These are phyloP conservation scores for Rhinichthys osculus DNA, from an alignment of 2,797 vertebrate species.

Conservation along the genomic window DNA sequence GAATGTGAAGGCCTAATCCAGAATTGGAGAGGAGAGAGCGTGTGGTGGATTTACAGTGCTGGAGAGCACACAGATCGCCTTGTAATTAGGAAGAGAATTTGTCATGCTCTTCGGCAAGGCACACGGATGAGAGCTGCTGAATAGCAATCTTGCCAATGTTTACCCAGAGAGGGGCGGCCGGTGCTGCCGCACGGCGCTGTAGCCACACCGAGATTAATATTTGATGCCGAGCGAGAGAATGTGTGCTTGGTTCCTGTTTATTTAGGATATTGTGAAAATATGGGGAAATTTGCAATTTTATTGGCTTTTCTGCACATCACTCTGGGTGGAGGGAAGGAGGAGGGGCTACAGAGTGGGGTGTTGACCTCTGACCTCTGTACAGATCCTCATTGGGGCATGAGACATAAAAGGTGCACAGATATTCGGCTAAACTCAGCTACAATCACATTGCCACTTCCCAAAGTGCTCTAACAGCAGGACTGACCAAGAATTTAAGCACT, in stretches of 20 bases:
- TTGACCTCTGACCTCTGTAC: conserved; percentile 54
- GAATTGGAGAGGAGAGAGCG: conserved; percentile 82
- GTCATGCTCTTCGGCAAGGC: conserved; percentile 87
- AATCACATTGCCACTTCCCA: conserved; percentile 40
- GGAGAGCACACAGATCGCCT: conserved; percentile 87
- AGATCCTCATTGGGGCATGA: conserved; percentile 29
- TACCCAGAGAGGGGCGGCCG: conserved; percentile 85
- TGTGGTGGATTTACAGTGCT: conserved; percentile 87
- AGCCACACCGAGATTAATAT: conserved; percentile 92
- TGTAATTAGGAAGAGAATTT: conserved; percentile 93
- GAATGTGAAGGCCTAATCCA: conserved; percentile 82
- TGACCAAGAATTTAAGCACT: conserved; percentile 4
- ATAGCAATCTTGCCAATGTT: conserved; percentile 89
- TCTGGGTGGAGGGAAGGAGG: conserved; percentile 38
- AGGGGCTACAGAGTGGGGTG: conserved; percentile 20
- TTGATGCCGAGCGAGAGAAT: conserved; percentile 91
- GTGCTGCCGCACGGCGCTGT: conserved; percentile 78
- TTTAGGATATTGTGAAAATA: conserved; percentile 98
- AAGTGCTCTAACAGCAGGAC: conserved; percentile 9
- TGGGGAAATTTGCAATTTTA: conserved; percentile 98
- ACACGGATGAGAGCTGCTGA: conserved; percentile 85
- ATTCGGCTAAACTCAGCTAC: conserved; percentile 1
- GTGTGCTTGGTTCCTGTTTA: conserved; percentile 91
- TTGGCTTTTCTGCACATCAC: conserved; percentile 83
- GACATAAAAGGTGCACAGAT: conserved; percentile 41